phyloP scores from a whole-genome alignment of 2,888 invertebrate species.

The Cataglyphis livida region DNA sequence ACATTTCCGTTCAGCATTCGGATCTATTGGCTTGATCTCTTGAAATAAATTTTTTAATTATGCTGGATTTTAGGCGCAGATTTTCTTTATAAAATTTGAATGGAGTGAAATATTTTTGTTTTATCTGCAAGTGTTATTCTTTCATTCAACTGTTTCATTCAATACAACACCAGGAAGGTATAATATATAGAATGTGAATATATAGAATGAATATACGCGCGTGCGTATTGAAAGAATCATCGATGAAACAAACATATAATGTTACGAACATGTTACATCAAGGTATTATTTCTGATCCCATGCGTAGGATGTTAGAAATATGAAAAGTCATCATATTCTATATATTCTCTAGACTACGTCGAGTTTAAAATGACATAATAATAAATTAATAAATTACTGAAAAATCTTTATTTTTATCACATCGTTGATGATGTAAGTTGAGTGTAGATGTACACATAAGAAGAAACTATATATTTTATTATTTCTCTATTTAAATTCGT shows the following conservation, averaged over 20 bases:
- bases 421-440: background rate
- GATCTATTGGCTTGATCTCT: background rate
- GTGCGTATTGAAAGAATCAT: slow-evolving; percentile 11
- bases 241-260: background rate
- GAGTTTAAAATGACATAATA: background rate
- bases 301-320: background rate
- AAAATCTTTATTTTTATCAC: background rate
- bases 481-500: background rate
- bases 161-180: background rate
- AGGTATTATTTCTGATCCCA: slow-evolving; percentile 5
- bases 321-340: background rate
- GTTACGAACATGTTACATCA: background rate
- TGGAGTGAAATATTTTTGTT: background rate
- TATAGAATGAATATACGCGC: too few species aligned
- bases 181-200: background rate
- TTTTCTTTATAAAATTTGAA: background rate
- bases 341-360: background rate
- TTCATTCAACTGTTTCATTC: background rate
- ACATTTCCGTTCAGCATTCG: background rate
- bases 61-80: background rate
- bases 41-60: background rate
- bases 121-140: background rate
- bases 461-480: background rate
- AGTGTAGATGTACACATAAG: background rate
- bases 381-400: background rate